Evolutionary conservation across 2,888 invertebrate species (phyloP).

Genomic region (Plagodis dolabraria): DNA sequence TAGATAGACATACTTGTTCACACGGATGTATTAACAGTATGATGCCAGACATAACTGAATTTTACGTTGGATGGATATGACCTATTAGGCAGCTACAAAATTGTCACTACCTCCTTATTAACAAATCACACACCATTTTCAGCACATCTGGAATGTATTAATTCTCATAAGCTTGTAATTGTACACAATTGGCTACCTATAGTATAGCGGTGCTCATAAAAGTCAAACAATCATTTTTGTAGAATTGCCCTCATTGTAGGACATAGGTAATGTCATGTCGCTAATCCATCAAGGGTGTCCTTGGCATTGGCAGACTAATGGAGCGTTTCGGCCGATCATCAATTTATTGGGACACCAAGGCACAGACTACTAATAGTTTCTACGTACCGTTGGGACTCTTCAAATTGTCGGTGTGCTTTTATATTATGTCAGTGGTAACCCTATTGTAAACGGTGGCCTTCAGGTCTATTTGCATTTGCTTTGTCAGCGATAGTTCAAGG

Average conservation of each 20-base stretch:
- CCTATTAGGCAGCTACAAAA: no score
- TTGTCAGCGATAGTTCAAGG: slow-evolving; percentile 15
- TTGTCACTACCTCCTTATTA: no score
- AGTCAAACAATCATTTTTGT: background rate
- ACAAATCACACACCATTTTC: no score
- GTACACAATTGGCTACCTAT: no score
- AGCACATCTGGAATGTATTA: no score
- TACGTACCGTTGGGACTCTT: slow-evolving; percentile 19
- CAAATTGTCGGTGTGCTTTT: slow-evolving; percentile 19
- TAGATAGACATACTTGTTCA: no score
- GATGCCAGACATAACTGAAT: no score
- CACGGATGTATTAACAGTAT: no score
- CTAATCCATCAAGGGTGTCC: slow-evolving; percentile 62
- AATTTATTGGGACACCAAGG: slow-evolving; percentile 41
- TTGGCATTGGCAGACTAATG: slow-evolving; percentile 66
- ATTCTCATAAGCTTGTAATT: no score
- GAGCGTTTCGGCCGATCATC: slow-evolving; percentile 47
- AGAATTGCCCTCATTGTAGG: slow-evolving; percentile 4
- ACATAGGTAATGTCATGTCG: slow-evolving; percentile 62
- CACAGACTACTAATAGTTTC: background rate
- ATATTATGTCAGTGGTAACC: slow-evolving; percentile 20
- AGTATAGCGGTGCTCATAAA: no score
- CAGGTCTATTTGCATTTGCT: slow-evolving; percentile 2
- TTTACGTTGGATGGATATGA: no score
- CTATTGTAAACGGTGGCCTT: slow-evolving; percentile 12